Percentiles rank a stretch among this genome's conserved stretches.
Conservation (phyloP, 2,888 invertebrate genomes). For the Pimpla rufipes region DNA sequence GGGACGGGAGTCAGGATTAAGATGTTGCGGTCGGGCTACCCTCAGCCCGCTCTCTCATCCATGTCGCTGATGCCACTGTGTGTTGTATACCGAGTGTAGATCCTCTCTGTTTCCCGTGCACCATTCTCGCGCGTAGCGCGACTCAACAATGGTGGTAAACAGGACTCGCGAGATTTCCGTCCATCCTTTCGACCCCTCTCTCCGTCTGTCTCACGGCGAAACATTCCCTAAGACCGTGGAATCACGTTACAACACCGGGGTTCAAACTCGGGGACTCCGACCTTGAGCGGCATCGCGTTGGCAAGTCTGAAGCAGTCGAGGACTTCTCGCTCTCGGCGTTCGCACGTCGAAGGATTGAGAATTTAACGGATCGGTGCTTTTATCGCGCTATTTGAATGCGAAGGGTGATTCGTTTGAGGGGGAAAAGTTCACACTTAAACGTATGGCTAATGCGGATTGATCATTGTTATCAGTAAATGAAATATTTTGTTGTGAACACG, state of each 20-base stretch:
- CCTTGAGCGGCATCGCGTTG: not conserved
- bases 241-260: not conserved
- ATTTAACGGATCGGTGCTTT: not conserved
- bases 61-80: conserved; percentile 7
- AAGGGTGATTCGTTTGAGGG: too few species aligned
- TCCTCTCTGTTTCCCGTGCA: not conserved
- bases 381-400: not conserved
- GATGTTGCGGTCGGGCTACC: conserved; percentile 52
- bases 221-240: not conserved
- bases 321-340: not conserved
- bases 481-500: too few species aligned
- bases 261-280: not conserved
- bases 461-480: too few species aligned
- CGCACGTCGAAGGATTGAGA: not conserved
- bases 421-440: too few species aligned
- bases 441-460: too few species aligned
- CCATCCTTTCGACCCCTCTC: conserved; percentile 19
- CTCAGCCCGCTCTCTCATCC: conserved; percentile 29
- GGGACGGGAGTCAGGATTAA: conserved; percentile 61
- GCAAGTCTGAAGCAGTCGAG: not conserved
- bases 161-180: conserved; percentile 42
- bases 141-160: conserved; percentile 19
- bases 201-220: not conserved
- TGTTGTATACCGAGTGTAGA: conserved; percentile 4
- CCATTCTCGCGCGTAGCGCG: not conserved